phyloP scores from a whole-genome alignment of 2,888 invertebrate species.

The Piscicola geometra region DNA sequence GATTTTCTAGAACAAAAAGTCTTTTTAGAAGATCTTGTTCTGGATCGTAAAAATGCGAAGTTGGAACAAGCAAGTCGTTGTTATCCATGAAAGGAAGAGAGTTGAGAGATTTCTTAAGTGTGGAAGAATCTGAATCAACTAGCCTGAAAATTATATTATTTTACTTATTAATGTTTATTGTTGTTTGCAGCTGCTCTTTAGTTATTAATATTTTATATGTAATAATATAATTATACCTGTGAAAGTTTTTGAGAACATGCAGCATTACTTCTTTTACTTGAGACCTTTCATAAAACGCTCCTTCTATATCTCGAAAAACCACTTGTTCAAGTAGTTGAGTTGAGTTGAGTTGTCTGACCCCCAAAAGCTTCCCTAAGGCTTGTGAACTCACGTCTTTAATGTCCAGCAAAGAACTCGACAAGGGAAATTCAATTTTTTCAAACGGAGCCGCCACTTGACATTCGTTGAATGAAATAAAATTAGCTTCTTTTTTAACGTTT shows the following conservation, averaged over 20 bases:
- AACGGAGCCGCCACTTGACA: conserved; percentile 41
- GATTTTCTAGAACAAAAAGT: conserved; percentile 42
- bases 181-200: too few relatives aligned
- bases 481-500: conserved; percentile 5
- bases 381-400: conserved; percentile 34
- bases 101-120: conserved; percentile 36
- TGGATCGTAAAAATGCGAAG: conserved; percentile 45
- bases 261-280: conserved; percentile 44
- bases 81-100: conserved; percentile 42
- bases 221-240: too few relatives aligned
- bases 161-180: neutral
- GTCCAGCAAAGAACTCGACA: conserved; percentile 39
- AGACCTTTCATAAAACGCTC: conserved; percentile 38
- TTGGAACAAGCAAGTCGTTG: conserved; percentile 40
- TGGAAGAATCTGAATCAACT: neutral
- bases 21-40: conserved; percentile 40
- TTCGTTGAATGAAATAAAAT: conserved; percentile 39
- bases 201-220: too few relatives aligned
- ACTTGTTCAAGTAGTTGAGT: conserved; percentile 38
- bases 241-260: conserved; percentile 42
- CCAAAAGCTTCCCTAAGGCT: conserved; percentile 39
- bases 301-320: conserved; percentile 44
- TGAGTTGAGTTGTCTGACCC: conserved; percentile 35
- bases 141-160: conserved; percentile 9
- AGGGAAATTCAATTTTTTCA: conserved; percentile 39